Base-by-base conservation (phyloP, 2,113 vertebrate species). In the Pheucticus melanocephalus region DNA sequence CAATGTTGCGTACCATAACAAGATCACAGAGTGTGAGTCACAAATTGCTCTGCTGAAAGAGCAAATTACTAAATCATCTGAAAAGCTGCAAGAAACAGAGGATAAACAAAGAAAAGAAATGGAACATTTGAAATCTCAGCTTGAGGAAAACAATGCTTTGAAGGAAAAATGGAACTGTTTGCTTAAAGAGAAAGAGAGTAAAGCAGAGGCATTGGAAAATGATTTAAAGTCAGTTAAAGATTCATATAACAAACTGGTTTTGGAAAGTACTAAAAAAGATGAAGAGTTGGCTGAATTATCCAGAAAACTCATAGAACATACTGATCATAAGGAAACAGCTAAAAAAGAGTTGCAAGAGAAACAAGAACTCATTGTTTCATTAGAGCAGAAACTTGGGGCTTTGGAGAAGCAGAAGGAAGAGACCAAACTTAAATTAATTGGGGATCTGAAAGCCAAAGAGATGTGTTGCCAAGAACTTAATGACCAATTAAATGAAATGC, bases 181-280 rank as follows among this genome's bases (percentile, higher is more conserved):
- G 82, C 93, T 98, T 27, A 59, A 95, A 10, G 97, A 98, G 64
- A 97, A 92, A 61, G 97, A 97, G 25, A 82, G 39, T 51, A 77
- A 95, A 91, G 98, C 98, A 50, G 92, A 98, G 89, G 86, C 27
- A 5, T 95, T 98, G 86, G 98, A 98, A 75, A 98, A 96, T 28
- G 98, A 99, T 40, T 90, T 99, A 31, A 99, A 99, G 82, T 94
- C 97, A 6, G 28, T 97, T 48, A 98, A 98, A 92, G 98, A 98
- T 14, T 98, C 98, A 15, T 96, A 98, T 44, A 98, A 98, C 95
- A 96, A 95, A 31, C 96, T 99, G 25, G 80, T 98, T 71, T 96
- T 97, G 39, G 98, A 98, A 73, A 97, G 97, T 14, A 82, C 96
- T 42, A 98, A 97, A 84, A 98, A 98, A 77, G 97, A 96, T 35